phyloP scores from a whole-genome alignment of 2,113 vertebrate species.

The Isurus oxyrinchus region DNA sequence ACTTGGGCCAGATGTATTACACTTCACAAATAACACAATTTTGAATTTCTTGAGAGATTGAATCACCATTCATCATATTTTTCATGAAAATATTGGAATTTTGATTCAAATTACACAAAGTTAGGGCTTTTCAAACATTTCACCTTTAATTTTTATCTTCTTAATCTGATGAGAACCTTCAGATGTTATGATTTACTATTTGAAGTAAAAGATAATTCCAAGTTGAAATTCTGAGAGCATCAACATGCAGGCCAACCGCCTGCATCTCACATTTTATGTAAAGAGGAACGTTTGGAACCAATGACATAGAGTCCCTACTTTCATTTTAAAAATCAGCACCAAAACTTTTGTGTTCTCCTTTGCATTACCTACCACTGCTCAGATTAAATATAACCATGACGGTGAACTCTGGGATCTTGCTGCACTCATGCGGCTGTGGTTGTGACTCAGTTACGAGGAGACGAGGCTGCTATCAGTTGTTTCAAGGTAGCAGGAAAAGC shows the following conservation, averaged over 20 bases:
- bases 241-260: background rate
- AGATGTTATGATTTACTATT: background rate
- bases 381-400: background rate
- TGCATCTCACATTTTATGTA: background rate
- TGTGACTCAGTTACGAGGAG: background rate
- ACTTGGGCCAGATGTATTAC: background rate
- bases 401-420: background rate
- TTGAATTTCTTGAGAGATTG: background rate
- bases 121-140: background rate
- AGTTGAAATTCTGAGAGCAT: background rate
- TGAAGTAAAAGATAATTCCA: background rate
- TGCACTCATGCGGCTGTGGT: background rate
- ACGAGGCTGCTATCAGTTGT: background rate
- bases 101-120: background rate
- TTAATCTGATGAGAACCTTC: background rate
- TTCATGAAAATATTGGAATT: background rate
- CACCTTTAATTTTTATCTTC: background rate
- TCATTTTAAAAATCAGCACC: background rate
- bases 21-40: background rate
- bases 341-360: background rate
- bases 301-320: background rate
- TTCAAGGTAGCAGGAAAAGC: background rate
- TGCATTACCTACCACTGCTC: background rate
- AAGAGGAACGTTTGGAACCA: background rate
- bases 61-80: background rate